Evolutionary conservation across 2,888 invertebrate species (phyloP).

Genomic region (Caenorhabditis doughertyi): DNA sequence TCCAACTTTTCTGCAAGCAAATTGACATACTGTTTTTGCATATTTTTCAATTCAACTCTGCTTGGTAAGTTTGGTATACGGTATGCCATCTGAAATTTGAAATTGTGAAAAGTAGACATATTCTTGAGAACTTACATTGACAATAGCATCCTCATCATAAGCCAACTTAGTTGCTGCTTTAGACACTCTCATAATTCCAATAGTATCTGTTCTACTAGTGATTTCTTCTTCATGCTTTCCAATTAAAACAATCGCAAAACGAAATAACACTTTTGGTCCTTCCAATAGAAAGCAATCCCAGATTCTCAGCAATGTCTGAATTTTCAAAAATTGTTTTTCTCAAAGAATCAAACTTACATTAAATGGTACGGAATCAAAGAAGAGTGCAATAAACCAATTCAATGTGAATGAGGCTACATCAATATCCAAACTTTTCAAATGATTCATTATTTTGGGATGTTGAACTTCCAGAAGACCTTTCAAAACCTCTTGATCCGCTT

Average conservation of each 20-base stretch:
- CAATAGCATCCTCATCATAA: constrained; percentile 85
- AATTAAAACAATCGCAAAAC: constrained; percentile 82
- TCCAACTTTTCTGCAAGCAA: constrained; percentile 55
- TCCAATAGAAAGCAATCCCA: constrained; percentile 86
- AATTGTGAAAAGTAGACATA: background rate
- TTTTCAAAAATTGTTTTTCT: background rate
- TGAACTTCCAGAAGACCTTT: constrained; percentile 84
- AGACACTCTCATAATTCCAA: constrained; percentile 85
- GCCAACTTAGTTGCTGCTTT: constrained; percentile 84
- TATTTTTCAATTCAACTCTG: constrained; percentile 53
- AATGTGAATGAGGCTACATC: constrained; percentile 85
- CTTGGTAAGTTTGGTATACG: constrained; percentile 51
- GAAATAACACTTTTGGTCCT: constrained; percentile 85
- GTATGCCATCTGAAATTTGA: constrained; percentile 54
- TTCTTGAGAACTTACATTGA: constrained; percentile 82
- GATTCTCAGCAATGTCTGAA: constrained; percentile 84
- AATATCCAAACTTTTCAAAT: constrained; percentile 84
- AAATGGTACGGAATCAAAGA: constrained; percentile 85
- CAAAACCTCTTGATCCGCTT: constrained; percentile 85
- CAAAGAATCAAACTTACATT: constrained; percentile 81
- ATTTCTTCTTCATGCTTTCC: constrained; percentile 73
- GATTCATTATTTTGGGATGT: constrained; percentile 84
- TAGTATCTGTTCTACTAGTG: constrained; percentile 83
- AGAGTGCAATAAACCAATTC: constrained; percentile 85
- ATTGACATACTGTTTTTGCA: constrained; percentile 60